A percentile compares a stretch with the other conserved stretches of the same genome.
Conservation (phyloP, 2,797 vertebrate species). For the Intellagama lesueurii region DNA sequence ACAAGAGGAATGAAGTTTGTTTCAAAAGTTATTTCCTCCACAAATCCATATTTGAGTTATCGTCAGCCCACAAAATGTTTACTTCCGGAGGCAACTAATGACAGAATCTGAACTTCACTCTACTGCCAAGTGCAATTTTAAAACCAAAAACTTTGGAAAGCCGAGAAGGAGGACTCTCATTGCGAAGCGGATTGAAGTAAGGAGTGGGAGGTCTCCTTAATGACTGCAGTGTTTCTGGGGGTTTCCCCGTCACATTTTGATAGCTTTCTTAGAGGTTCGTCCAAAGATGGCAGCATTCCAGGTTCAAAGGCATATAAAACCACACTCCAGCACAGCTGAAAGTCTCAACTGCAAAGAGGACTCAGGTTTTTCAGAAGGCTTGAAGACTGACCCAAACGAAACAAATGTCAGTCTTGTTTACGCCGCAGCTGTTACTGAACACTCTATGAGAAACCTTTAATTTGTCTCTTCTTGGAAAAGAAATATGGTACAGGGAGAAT, state of each 20-base stretch:
- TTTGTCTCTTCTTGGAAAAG: background rate
- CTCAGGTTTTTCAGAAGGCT: background rate
- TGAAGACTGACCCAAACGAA: background rate
- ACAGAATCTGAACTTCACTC: background rate
- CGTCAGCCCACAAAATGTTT: background rate
- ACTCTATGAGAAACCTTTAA: background rate
- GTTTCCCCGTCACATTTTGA: conserved; percentile 37
- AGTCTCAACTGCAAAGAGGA: background rate
- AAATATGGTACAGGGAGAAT: background rate
- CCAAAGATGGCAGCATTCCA: conserved; percentile 29
- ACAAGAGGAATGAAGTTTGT: background rate
- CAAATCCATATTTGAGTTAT: background rate
- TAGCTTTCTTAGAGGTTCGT: conserved; percentile 55
- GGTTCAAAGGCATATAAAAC: conserved; percentile 45
- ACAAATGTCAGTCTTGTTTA: conserved; percentile 13
- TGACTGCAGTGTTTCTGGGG: conserved; percentile 31
- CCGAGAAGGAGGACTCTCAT: background rate
- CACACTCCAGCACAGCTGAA: conserved; percentile 32
- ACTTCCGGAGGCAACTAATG: background rate
- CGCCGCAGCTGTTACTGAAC: conserved; percentile 14
- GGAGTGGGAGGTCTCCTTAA: conserved; percentile 35
- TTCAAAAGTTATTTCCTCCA: background rate
- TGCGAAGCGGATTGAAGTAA: background rate
- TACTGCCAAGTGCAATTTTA: conserved; percentile 32
- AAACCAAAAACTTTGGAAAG: background rate